phyloP scores from a whole-genome alignment of 2,113 vertebrate species.

The Cavia aperea region DNA sequence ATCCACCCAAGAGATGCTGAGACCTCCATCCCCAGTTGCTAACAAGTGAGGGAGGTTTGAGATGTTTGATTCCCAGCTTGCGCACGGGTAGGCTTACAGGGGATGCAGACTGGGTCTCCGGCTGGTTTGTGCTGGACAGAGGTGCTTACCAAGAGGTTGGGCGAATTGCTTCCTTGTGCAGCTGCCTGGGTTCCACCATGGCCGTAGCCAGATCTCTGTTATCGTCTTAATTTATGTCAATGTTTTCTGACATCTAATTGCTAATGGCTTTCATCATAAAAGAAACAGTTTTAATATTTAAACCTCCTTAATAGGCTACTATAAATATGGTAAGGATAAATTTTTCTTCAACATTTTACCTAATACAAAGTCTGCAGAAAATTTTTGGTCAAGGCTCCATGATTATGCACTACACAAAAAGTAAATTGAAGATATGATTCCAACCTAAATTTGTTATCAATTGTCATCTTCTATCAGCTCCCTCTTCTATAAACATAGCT shows the following conservation, averaged over 20 bases:
- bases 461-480: background rate
- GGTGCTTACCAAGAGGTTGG: no score
- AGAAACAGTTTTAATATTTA: conserved; percentile 7
- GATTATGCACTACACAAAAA: background rate
- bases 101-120: no score
- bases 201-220: no score
- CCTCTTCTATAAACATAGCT: background rate
- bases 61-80: no score
- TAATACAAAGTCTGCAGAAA: background rate
- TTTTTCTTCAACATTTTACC: background rate
- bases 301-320: background rate
- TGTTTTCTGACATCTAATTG: conserved; percentile 40
- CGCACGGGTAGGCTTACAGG: no score
- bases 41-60: no score
- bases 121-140: no score
- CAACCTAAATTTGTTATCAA: background rate
- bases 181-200: no score
- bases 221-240: background rate
- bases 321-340: background rate
- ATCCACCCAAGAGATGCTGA: no score
- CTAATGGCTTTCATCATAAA: background rate
- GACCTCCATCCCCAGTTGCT: no score
- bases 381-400: background rate
- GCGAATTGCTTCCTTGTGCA: no score
- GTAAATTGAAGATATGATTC: background rate